These are phyloP conservation scores for Bungarus multicinctus DNA, from an alignment of 2,113 vertebrate genomes.

Conservation along the genomic window DNA sequence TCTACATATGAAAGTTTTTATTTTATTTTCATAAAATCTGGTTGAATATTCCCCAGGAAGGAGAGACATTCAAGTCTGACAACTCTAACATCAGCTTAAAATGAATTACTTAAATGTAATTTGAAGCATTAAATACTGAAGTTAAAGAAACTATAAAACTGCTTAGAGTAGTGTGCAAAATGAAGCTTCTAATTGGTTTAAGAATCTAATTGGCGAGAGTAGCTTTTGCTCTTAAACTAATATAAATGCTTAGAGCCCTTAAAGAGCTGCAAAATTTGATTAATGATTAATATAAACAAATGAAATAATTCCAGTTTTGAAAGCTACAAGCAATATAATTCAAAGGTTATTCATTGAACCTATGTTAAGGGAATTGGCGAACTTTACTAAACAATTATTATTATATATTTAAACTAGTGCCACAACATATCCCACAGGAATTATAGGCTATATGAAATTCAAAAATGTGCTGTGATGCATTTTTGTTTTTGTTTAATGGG, in stretches of 20 bases:
- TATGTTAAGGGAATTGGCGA: neutral
- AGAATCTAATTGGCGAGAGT: constrained; percentile 21
- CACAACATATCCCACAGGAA: neutral
- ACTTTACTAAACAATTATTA: constrained; percentile 21
- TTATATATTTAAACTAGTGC: neutral
- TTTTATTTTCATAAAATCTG: neutral
- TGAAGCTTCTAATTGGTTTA: constrained; percentile 35
- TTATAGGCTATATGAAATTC: neutral
- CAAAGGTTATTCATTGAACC: constrained; percentile 17
- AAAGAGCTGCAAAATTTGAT: constrained; percentile 30
- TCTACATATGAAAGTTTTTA: neutral
- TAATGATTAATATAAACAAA: constrained; percentile 43
- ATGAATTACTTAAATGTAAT: constrained; percentile 8
- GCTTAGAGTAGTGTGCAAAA: constrained; percentile 16
- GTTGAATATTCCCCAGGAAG: neutral
- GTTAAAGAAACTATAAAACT: constrained; percentile 30
- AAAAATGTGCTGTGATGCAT: neutral
- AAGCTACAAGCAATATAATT: constrained; percentile 15
- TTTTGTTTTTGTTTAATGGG: neutral
- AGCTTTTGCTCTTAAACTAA: constrained; percentile 43
- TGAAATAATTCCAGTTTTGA: constrained; percentile 31
- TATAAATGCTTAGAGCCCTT: constrained; percentile 28
- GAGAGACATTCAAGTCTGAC: neutral
- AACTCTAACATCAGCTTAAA: neutral
- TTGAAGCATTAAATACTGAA: constrained; percentile 23